Base-by-base conservation (phyloP, 2,113 vertebrate genomes). In the Himantopus leucocephalus region DNA sequence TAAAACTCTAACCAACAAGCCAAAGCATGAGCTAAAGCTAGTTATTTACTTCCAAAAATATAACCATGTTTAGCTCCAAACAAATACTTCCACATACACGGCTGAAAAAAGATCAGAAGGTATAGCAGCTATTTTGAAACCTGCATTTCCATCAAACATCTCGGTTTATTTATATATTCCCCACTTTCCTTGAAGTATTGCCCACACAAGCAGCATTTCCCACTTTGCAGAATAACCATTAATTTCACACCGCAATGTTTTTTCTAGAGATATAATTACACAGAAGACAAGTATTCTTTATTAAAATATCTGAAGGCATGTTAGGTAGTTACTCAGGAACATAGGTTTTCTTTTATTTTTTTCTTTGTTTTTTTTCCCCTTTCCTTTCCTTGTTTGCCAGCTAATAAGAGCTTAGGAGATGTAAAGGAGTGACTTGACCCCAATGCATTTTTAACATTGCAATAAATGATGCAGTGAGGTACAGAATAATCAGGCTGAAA, bases 1-100 rank as follows among this genome's bases (percentile, higher is more conserved):
- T 95, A 92, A 96, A 96, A 95, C 89, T 88, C 83, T 87, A 94
- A 89, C 91, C 86, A 94, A 94, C 91, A 96, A 94, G 94, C 91
- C 92, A 95, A 88, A 96, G 68, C 91, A 94, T 34, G 77, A 97
- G 73, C 88, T 91, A 94, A 91, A 95, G 74, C 81, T 88, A 96
- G 92, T 79, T 95, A 96, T 97, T 97, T 96, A 92, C 92, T 96
- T 95, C 91, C 88, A 95, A 96, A 97, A 94, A 95, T 92, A 92
- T 48, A 92, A 77, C 83, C 81, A 19, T 75, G 92, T 88, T 95
- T 92, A 90, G 81, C 75, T 94, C 92, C 75, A 90, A 90, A 96
- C 75, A 95, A 93, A 93, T 83, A 93, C 85, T 96, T 97, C 85
- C 92, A 97, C 92, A 84, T 84, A 89, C 76, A 72, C 15, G 68